A percentile compares a stretch with the other conserved stretches of the same genome.
phyloP scores from a whole-genome alignment of 2,797 vertebrate species.

The Babyrousa celebensis region DNA sequence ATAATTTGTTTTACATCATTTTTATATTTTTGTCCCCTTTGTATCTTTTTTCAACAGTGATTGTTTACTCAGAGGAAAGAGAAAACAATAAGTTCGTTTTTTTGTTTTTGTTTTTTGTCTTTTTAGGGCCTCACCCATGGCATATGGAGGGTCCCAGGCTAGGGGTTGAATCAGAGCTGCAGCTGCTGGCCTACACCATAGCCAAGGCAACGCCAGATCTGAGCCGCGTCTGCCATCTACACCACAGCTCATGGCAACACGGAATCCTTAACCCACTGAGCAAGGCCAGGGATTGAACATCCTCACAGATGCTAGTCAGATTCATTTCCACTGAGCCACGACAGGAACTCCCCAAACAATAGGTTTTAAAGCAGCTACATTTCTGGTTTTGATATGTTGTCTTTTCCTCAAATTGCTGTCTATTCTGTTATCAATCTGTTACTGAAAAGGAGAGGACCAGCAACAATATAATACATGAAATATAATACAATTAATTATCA shows the following conservation, averaged over 20 bases:
- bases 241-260: too few species aligned
- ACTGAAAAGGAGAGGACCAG: background rate
- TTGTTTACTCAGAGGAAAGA: slow-evolving; percentile 38
- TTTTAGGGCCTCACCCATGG: too few species aligned
- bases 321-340: too few species aligned
- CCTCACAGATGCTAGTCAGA: too few species aligned
- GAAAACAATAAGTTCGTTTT: background rate
- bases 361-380: background rate
- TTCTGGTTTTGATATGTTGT: background rate
- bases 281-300: too few species aligned
- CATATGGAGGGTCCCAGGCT: too few species aligned
- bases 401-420: background rate
- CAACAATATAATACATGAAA: background rate
- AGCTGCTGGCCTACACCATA: too few species aligned
- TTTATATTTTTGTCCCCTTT: slow-evolving; percentile 1
- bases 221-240: too few species aligned
- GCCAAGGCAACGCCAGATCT: too few species aligned
- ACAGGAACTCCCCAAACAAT: background rate
- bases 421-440: background rate
- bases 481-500: background rate
- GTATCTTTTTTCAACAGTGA: background rate
- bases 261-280: too few species aligned
- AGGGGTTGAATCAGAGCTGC: too few species aligned
- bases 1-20: background rate
- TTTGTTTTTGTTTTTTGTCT: too few species aligned